Evolutionary conservation across 1,140 invertebrate species (phyloP).

Genomic region (Drosophila funebris): DNA sequence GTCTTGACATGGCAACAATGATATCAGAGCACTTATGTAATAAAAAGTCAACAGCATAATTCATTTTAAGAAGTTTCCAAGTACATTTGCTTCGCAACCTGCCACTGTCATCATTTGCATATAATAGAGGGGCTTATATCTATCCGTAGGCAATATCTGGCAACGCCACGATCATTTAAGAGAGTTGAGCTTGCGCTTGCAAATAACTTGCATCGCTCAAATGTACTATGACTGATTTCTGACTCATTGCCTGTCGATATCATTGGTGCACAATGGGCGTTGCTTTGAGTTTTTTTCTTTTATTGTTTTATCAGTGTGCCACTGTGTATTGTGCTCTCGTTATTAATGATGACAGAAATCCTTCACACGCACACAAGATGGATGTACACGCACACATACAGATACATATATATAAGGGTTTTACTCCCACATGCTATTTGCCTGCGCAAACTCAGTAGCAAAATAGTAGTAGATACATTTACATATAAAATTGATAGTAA

Average conservation of each 20-base stretch:
- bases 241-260: slow-evolving; percentile 46
- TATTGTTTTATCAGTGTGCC: slow-evolving; percentile 59
- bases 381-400: slow-evolving; percentile 2
- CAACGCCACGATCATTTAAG: slow-evolving; percentile 37
- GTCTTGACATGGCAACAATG: slow-evolving; percentile 38
- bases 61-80: slow-evolving; percentile 41
- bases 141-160: slow-evolving; percentile 15
- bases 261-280: slow-evolving; percentile 37
- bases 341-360: slow-evolving; percentile 49
- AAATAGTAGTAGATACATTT: slow-evolving; percentile 61
- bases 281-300: slow-evolving; percentile 48
- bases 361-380: slow-evolving; percentile 51
- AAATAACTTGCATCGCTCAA: slow-evolving; percentile 16
- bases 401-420: not conserved
- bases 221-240: slow-evolving; percentile 21
- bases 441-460: slow-evolving; percentile 64
- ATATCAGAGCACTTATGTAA: slow-evolving; percentile 60
- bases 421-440: slow-evolving; percentile 25
- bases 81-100: too few relatives aligned
- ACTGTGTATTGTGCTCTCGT: slow-evolving; percentile 23
- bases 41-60: slow-evolving; percentile 61
- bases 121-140: not conserved
- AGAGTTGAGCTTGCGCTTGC: slow-evolving; percentile 14
- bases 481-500: slow-evolving; percentile 44
- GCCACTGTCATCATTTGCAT: slow-evolving; percentile 2